Conservation (phyloP, 2,797 vertebrate genomes). For the Etheostoma nigrum region DNA sequence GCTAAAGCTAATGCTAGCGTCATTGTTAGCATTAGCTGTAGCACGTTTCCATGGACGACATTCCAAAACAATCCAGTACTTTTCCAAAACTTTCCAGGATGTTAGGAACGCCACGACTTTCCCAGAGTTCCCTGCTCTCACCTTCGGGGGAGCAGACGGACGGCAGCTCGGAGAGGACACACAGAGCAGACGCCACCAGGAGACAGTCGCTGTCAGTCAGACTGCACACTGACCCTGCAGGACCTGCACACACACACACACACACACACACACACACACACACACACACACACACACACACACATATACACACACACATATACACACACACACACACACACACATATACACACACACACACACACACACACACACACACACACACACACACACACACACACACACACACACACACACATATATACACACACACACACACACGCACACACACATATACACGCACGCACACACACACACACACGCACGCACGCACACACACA, state of each 20-base stretch:
- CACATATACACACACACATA: no score
- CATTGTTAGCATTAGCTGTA: not conserved
- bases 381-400: no score
- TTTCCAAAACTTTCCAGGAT: no score
- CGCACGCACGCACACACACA: no score
- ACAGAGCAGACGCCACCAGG: constrained; percentile 88
- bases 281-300: no score
- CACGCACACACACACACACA: no score
- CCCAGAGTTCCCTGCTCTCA: constrained; percentile 59
- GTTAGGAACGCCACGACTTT: no score
- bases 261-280: constrained; percentile 2
- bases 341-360: no score
- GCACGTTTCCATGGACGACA: not conserved
- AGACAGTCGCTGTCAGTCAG: constrained; percentile 86
- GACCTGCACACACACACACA: constrained; percentile 53
- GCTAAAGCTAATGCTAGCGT: not conserved
- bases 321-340: no score
- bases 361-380: no score
- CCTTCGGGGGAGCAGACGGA: constrained; percentile 95
- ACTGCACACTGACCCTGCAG: constrained; percentile 78
- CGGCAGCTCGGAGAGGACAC: constrained; percentile 92
- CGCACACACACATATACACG: no score
- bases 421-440: not conserved
- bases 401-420: not conserved
- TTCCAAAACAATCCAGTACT: no score